Percentiles rank a stretch among this genome's conserved stretches.
Evolutionary conservation across 2,797 vertebrate genomes (phyloP).

Genomic region (Phyllotis vaccarum): DNA sequence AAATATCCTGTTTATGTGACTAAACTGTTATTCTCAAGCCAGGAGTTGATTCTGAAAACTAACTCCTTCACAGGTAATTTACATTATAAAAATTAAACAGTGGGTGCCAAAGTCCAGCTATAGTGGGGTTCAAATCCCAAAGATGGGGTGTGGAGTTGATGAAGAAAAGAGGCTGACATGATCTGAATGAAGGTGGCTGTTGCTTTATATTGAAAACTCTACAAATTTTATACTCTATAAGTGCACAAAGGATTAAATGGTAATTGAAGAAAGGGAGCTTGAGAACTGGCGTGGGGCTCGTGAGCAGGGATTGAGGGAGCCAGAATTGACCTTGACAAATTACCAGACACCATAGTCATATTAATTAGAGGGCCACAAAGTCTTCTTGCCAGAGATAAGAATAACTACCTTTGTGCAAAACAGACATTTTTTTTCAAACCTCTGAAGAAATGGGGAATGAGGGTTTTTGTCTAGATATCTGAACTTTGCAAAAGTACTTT

Average conservation of each 20-base stretch:
- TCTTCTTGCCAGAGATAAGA: neutral
- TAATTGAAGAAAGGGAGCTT: neutral
- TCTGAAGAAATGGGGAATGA: neutral
- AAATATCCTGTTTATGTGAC: too few relatives aligned
- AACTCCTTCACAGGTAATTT: too few relatives aligned
- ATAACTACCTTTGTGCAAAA: neutral
- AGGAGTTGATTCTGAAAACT: too few relatives aligned
- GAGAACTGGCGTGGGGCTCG: too few relatives aligned
- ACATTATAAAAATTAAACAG: neutral
- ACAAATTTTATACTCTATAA: neutral
- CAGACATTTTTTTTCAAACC: neutral
- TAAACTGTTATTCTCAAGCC: too few relatives aligned
- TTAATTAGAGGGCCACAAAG: neutral
- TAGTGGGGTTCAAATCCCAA: neutral
- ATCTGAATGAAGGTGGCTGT: neutral
- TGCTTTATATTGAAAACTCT: neutral
- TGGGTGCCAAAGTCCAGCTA: neutral
- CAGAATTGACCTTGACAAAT: neutral
- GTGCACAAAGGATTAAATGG: neutral
- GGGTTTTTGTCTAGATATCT: neutral
- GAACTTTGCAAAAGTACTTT: neutral
- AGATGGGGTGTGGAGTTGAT: neutral
- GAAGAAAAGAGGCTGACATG: neutral
- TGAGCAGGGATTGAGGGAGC: neutral
- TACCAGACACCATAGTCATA: neutral